Conservation (phyloP, 2,888 invertebrate genomes). For the Linnaemya tessellans region DNA sequence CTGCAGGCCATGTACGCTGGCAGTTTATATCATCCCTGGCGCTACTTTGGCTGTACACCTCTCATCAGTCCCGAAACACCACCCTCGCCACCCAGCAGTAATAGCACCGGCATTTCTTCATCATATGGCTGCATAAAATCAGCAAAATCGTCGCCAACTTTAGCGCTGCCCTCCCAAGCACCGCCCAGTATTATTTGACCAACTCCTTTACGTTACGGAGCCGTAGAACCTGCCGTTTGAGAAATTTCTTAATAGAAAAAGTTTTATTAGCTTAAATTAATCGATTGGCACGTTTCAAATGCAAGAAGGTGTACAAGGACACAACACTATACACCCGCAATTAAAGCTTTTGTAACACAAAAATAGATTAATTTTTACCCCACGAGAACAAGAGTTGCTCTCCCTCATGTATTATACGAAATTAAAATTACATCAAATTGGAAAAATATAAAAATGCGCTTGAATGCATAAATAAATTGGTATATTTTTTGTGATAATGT, state of each 20-base stretch:
- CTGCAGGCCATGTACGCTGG: slow-evolving; percentile 83
- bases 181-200: slow-evolving; percentile 83
- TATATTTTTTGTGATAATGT: slow-evolving; percentile 72
- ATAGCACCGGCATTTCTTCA: slow-evolving; percentile 79
- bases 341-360: slow-evolving; percentile 10
- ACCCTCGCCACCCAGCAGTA: slow-evolving; percentile 83
- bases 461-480: slow-evolving; percentile 49
- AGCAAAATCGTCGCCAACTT: slow-evolving; percentile 81
- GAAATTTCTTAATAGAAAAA: slow-evolving; percentile 26
- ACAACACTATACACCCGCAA: background rate
- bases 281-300: slow-evolving; percentile 11
- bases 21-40: slow-evolving; percentile 83
- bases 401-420: slow-evolving; percentile 37
- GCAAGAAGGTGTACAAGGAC: background rate
- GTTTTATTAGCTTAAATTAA: slow-evolving; percentile 9
- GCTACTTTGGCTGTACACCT: slow-evolving; percentile 81
- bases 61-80: slow-evolving; percentile 82
- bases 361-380: slow-evolving; percentile 27
- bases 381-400: background rate
- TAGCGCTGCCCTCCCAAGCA: slow-evolving; percentile 75
- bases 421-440: slow-evolving; percentile 32
- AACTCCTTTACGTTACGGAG: slow-evolving; percentile 83
- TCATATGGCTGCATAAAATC: slow-evolving; percentile 82
- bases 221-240: slow-evolving; percentile 81
- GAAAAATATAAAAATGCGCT: slow-evolving; percentile 43